A percentile compares a stretch with the other conserved stretches of the same genome.
Evolutionary conservation across 64 coral and sea anemone genomes (phyloP).

Genomic region (Anthopleura sola): DNA sequence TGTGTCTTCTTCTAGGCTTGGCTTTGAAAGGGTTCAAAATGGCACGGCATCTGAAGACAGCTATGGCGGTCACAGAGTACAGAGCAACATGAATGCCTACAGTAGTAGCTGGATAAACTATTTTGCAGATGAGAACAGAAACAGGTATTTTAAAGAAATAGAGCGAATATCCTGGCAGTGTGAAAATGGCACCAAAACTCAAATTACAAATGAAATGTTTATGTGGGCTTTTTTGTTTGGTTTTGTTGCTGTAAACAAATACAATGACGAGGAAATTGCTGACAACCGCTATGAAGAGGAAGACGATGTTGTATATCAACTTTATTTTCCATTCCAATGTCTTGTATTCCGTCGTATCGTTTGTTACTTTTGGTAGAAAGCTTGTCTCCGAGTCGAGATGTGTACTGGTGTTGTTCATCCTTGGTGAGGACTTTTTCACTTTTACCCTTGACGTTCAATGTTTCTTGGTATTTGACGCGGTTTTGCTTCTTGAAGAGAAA

Average conservation of each 20-base stretch:
- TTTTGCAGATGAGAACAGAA: background rate
- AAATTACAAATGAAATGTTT: conserved; percentile 6
- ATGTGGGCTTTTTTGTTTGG: background rate
- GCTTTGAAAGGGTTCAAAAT: conserved; percentile 8
- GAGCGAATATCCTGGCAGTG: background rate
- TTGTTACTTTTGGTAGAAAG: too few species aligned
- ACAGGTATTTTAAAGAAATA: background rate
- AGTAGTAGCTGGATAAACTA: background rate
- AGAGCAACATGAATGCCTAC: background rate
- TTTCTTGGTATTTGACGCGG: too few species aligned
- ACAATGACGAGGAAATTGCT: background rate
- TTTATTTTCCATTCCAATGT: too few species aligned
- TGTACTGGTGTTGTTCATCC: too few species aligned
- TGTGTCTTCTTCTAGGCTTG: too few species aligned
- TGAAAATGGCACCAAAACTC: background rate
- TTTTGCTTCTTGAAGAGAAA: too few species aligned
- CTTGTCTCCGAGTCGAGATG: too few species aligned
- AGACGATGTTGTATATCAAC: background rate
- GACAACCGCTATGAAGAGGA: background rate
- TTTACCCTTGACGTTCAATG: too few species aligned
- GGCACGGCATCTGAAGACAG: background rate
- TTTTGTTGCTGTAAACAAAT: background rate
- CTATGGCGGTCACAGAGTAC: background rate
- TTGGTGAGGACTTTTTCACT: too few species aligned
- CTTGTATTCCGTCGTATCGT: too few species aligned